Evolutionary conservation across 2,888 invertebrate species (phyloP).

Genomic region (Ferrisia virgata): DNA sequence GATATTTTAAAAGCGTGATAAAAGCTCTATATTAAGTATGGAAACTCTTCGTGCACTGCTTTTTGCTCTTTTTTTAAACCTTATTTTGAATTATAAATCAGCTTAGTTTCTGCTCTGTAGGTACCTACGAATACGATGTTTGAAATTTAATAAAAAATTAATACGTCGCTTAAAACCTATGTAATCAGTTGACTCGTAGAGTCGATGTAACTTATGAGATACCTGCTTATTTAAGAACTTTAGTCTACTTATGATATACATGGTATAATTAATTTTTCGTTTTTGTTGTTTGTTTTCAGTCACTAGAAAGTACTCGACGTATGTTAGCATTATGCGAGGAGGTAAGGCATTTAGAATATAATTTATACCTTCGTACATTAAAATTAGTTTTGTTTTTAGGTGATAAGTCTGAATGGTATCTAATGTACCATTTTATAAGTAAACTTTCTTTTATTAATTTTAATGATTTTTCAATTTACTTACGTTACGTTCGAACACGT

Average conservation of each 20-base stretch:
- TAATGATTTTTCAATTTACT: not conserved
- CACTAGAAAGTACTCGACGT: slow-evolving; percentile 85
- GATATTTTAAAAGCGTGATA: not conserved
- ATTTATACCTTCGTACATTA: not conserved
- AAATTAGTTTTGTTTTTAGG: not conserved
- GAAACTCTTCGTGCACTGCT: not conserved
- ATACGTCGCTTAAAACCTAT: not conserved
- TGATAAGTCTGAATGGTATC: not conserved
- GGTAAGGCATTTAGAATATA: slow-evolving; percentile 60
- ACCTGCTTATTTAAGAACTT: not conserved
- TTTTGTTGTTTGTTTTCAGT: slow-evolving; percentile 63
- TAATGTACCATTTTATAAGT: not conserved
- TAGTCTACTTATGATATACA: not conserved
- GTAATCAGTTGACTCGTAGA: not conserved
- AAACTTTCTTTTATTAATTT: not conserved
- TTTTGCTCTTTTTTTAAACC: not conserved
- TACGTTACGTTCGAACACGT: not conserved
- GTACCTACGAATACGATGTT: no score
- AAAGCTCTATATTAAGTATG: no score
- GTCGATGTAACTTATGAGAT: not conserved
- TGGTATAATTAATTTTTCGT: not conserved
- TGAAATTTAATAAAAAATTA: not conserved
- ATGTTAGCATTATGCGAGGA: slow-evolving; percentile 91
- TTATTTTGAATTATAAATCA: not conserved
- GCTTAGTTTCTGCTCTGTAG: not conserved